Evolutionary conservation across 2,888 invertebrate species (phyloP), one percentile per base, ranked within the genome.

Genomic region (Argyresthia albistria): DNA sequence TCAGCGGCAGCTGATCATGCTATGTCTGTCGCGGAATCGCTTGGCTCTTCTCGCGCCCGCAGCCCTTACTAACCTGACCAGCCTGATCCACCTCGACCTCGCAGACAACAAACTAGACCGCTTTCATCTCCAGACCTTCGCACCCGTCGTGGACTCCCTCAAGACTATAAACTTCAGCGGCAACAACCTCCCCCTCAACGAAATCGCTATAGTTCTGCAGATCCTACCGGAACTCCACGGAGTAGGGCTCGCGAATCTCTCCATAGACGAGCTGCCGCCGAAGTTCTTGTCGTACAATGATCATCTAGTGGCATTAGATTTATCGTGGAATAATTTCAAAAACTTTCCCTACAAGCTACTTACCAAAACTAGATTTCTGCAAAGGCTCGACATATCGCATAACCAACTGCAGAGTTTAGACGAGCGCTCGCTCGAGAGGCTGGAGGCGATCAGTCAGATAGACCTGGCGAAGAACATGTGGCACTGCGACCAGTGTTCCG

Each of bases 81-180:
- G 90, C 55, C 87, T 95, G 54, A 81, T 87, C 56, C 90, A 92
- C 61, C 79, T 95, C 58, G 94, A 95, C 73, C 89, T 95, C 55
- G 91, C 93, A 58, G 91, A 92, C 72, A 95, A 95, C 70, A 93
- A 93, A 75, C 87, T 95, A 59, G 90, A 91, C 62, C 88, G 90
- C 51, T 88, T 93, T 57, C 92, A 93, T 67, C 79, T 89, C 43
- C 84, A 88, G 57, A 89, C 90, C 0, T 89, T 93, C 60, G 83
- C 88, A 12, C 90, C 91, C 0, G 72, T 91, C 0, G 89, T 91
- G 8, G 90, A 91, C 57, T 89, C 90, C 46, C 76, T 94, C 53
- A 89, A 88, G 67, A 89, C 87, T 49, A 87, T 95, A 14, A 90
- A 92, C 65, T 89, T 95, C 48, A 93, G 93, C 62, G 93, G 93